These are phyloP conservation scores for Orientallactaga bullata DNA, from an alignment of 2,113 vertebrate genomes.

Conservation along the genomic window DNA sequence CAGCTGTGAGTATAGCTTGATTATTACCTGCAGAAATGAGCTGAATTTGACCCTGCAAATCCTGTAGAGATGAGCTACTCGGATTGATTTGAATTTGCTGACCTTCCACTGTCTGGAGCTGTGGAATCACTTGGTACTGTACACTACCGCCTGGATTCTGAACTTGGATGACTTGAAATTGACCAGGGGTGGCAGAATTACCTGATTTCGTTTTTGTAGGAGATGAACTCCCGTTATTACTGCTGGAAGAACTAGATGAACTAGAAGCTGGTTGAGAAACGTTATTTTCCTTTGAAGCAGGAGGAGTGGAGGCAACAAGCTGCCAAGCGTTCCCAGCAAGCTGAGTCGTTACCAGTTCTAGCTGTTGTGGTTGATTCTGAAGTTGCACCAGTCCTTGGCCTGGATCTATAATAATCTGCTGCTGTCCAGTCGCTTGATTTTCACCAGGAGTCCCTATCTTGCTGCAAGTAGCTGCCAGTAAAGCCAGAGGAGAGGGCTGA, in stretches of 20 bases:
- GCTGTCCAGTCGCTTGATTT: slow-evolving; percentile 92
- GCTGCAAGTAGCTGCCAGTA: slow-evolving; percentile 99
- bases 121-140: slow-evolving; percentile 99
- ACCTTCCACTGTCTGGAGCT: slow-evolving; percentile 96
- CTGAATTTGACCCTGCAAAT: slow-evolving; percentile 95
- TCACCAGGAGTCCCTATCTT: slow-evolving; percentile 97
- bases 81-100: slow-evolving; percentile 97
- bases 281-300: slow-evolving; percentile 94
- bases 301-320: slow-evolving; percentile 94
- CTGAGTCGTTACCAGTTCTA: slow-evolving; percentile 97
- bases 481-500: slow-evolving; percentile 98
- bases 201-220: slow-evolving; percentile 92
- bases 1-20: slow-evolving; percentile 93
- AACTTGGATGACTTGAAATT: slow-evolving; percentile 98
- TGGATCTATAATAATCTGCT: slow-evolving; percentile 95
- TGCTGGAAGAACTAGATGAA: slow-evolving; percentile 89
- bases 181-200: slow-evolving; percentile 87
- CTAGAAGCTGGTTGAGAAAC: slow-evolving; percentile 88
- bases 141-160: slow-evolving; percentile 94
- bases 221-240: slow-evolving; percentile 89
- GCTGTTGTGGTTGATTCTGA: slow-evolving; percentile 94
- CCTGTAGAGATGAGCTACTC: slow-evolving; percentile 91
- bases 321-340: slow-evolving; percentile 98
- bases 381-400: slow-evolving; percentile 96
- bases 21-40: slow-evolving; percentile 95